phyloP scores from a whole-genome alignment of 2,797 vertebrate genomes.

The Danio tinwini region DNA sequence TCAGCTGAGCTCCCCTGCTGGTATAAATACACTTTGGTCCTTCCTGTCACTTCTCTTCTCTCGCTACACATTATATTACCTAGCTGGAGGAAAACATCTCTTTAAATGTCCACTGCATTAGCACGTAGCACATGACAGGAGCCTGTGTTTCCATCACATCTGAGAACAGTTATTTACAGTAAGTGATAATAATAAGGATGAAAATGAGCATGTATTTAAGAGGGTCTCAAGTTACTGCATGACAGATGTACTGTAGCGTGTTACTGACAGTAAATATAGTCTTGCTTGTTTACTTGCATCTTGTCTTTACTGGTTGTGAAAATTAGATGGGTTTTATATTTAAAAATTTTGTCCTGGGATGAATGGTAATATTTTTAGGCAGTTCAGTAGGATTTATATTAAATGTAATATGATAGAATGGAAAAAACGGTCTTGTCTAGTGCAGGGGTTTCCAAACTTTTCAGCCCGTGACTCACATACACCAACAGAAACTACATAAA shows the following conservation, averaged over 20 bases:
- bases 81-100: background rate
- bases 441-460: no score
- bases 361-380: background rate
- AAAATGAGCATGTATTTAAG: background rate
- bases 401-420: background rate
- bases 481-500: no score
- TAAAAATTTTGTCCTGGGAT: background rate
- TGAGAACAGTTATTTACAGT: conserved; percentile 41
- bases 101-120: background rate
- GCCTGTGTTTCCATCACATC: conserved; percentile 11
- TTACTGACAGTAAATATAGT: conserved; percentile 3
- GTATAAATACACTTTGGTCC: conserved; percentile 32
- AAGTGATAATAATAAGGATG: conserved; percentile 17
- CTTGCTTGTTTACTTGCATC: conserved; percentile 1
- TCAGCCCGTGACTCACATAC: no score
- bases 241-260: conserved; percentile 3
- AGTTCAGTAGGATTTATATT: background rate
- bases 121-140: conserved; percentile 1
- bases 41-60: conserved; percentile 21
- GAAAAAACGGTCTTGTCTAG: no score
- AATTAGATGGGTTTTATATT: background rate
- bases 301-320: background rate
- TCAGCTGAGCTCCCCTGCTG: conserved; percentile 21
- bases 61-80: background rate
- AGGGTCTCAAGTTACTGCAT: background rate